Evolutionary conservation across 2,888 invertebrate genomes (phyloP), one percentile per base, ranked within the genome.

Genomic region (Sesamia inferens): DNA sequence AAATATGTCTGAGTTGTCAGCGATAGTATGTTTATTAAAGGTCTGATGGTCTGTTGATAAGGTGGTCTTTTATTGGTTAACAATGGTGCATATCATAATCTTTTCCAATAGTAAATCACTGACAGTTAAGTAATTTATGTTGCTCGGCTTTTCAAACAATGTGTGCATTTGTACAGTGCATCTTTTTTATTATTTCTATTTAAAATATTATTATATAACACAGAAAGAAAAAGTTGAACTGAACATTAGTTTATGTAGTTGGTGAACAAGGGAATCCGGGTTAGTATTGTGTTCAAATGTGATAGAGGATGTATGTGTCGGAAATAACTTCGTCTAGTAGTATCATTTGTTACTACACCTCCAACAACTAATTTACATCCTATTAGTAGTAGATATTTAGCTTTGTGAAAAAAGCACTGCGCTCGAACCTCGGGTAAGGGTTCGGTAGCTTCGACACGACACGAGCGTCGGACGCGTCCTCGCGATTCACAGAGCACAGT

Each of bases 371-470:
- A 19, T 44, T 31, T n/a, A 16, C n/a, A 16, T 16, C 13, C 5
- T 13, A n/a, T 31, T 31, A n/a, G 16, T 16, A 22, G 13, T 47
- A 58, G 19, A 42, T 39, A 24, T 31, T 63, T 44, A 19, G 7
- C 14, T 55, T 71, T 51, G 24, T 66, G 16, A 72, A 42, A 11
- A 19, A 58, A 55, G 58, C 47, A 59, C 76, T 71, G 78, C 82
- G 84, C 87, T 85, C 85, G 86, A 84, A 85, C 85, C 83, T 86
- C 85, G 83, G 78, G 78, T 74, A 74, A 68, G 71, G 81, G 76
- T 76, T 73, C 79, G 61, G 54, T 58, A 71, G 54, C 11, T 48
- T 24, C 73, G n/a, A 67, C 39, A 44, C 44, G 13, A 13, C 24
- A 48, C n/a, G 62, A 64, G 65, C 76, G 66, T 61, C 69, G 69